Conservation (phyloP, 2,113 vertebrate genomes). For the Pomatorhinus ruficollis region DNA sequence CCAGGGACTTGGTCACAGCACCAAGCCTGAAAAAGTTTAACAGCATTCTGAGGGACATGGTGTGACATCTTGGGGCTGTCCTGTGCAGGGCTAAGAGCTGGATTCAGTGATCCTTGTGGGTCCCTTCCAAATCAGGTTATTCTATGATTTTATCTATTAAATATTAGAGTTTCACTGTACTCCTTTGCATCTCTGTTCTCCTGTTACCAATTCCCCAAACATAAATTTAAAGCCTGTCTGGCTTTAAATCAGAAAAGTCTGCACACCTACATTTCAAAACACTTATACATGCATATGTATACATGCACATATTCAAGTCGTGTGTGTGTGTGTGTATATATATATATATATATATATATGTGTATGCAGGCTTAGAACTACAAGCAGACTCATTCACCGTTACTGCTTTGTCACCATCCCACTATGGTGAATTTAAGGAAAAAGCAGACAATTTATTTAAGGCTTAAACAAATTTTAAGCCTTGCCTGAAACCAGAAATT, state of each 20-base stretch:
- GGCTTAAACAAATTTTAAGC: background rate
- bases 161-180: background rate
- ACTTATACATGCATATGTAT: background rate
- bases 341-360: fast-evolving
- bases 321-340: fast-evolving
- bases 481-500: background rate
- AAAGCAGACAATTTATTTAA: background rate
- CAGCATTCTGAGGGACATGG: background rate
- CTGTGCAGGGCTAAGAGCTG: background rate
- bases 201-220: background rate
- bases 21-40: fast-evolving
- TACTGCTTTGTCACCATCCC: background rate
- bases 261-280: background rate
- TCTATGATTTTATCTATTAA: background rate
- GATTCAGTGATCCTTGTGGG: too few relatives aligned
- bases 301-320: background rate
- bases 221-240: background rate
- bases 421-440: background rate
- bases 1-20: background rate
- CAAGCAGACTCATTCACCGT: background rate
- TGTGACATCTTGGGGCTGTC: background rate
- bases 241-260: background rate
- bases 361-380: background rate
- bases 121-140: background rate
- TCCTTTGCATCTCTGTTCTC: background rate